Evolutionary conservation across 2,888 invertebrate genomes (phyloP).

Genomic region (Troglohyphantes excavatus): DNA sequence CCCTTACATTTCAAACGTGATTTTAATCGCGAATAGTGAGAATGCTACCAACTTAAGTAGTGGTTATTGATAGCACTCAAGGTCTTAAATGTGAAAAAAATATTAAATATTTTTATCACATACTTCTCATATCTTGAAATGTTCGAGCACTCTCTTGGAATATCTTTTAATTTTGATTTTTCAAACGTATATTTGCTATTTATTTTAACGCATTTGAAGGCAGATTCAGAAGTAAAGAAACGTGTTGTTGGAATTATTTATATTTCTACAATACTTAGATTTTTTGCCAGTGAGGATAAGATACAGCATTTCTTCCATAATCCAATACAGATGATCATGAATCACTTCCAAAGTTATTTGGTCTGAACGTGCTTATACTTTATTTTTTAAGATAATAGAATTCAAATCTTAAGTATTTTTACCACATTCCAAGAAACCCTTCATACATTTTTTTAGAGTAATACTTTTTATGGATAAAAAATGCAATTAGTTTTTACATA

Average conservation of each 20-base stretch:
- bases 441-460: neutral
- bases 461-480: neutral
- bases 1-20: conserved; percentile 12
- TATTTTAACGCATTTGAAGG: conserved; percentile 8
- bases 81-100: conserved; percentile 3
- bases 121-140: neutral
- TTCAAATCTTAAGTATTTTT: conserved; percentile 6
- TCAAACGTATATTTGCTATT: neutral
- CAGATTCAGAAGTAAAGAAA: neutral
- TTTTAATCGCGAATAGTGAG: conserved; percentile 10
- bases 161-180: conserved; percentile 16
- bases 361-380: neutral
- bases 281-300: neutral
- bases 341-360: neutral
- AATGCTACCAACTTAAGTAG: neutral
- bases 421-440: neutral
- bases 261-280: neutral
- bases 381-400: neutral
- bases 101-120: conserved; percentile 34
- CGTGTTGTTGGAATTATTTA: neutral
- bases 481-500: too few species aligned
- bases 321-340: neutral
- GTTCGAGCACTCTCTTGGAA: neutral
- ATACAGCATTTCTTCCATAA: neutral
- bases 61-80: conserved; percentile 27